phyloP scores from a whole-genome alignment of 2,113 vertebrate species.

The Plectropomus leopardus region DNA sequence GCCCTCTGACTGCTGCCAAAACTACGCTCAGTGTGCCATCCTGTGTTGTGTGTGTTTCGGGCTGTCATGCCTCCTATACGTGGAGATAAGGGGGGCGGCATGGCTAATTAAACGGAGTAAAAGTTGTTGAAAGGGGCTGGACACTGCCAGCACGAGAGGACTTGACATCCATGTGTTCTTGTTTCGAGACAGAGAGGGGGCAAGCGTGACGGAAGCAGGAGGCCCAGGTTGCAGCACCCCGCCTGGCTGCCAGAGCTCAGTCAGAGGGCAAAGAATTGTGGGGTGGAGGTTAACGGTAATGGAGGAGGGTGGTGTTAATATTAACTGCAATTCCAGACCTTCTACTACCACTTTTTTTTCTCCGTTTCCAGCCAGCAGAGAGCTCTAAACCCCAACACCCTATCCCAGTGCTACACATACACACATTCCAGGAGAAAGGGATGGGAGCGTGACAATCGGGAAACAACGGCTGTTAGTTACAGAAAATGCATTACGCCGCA shows the following conservation, averaged over 20 bases:
- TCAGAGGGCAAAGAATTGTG: conserved; percentile 44
- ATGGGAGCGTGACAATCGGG: conserved; percentile 99
- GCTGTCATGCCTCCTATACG: conserved; percentile 47
- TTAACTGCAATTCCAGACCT: conserved; percentile 94
- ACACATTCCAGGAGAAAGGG: conserved; percentile 94
- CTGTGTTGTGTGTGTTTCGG: conserved; percentile 39
- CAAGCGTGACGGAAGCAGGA: conserved; percentile 76
- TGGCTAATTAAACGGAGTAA: conserved; percentile 78
- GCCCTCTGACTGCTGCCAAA: conserved; percentile 58
- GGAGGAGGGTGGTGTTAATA: conserved; percentile 75
- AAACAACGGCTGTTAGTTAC: conserved; percentile 99
- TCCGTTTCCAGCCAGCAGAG: conserved; percentile 86
- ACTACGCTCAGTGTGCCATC: conserved; percentile 56
- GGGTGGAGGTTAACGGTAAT: conserved; percentile 33
- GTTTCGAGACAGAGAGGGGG: conserved; percentile 62
- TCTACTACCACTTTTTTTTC: conserved; percentile 67
- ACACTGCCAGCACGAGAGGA: conserved; percentile 68
- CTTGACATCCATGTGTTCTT: conserved; percentile 78
- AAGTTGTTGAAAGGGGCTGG: conserved; percentile 80
- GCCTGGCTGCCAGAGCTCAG: conserved; percentile 78
- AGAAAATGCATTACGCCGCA: conserved; percentile 99
- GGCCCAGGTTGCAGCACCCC: conserved; percentile 69
- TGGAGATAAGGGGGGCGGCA: conserved; percentile 51
- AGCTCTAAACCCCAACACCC: conserved; percentile 87
- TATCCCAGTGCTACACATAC: conserved; percentile 48